Base-by-base conservation (phyloP, 2,797 vertebrate genomes). In the Salarias fasciatus region DNA sequence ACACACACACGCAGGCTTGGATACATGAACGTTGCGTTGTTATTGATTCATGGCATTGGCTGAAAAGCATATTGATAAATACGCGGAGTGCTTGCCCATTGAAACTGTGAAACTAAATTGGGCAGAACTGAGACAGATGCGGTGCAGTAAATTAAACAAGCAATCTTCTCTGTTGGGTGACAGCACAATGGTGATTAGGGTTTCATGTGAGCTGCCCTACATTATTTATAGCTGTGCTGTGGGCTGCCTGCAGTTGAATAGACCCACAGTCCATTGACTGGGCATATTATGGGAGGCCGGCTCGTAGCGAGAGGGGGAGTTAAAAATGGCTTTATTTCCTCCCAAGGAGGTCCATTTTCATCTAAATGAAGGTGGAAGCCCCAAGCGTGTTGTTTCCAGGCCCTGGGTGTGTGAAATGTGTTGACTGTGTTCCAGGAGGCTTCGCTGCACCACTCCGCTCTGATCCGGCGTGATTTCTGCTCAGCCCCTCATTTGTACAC, bases 211-310 rank as follows among this genome's bases (percentile, higher is more conserved):
- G 79, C 83, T 78, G 86, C 88, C 88, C 86, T 88, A 81, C 88
- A 85, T 92, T 91, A 93, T 92, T 92, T 92, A 92, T 92, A 82
- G 84, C 83, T 57, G 57, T 74, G 83, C 87, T 85, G 82, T 86
- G 83, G 83, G 84, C 86, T 79, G 88, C 88, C 87, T 82, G 84
- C 83, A 88, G 87, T 90, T 88, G 89, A 92, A 91, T 89, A 90
- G 90, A 89, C 86, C 84, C 86, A 91, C 91, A 91, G 90, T 91
- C 90, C 90, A 92, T 93, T 92, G 90, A 93, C 89, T 86, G 85
- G 85, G 83, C 83, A 88, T 87, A 89, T 91, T 92, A 92, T 83
- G 50, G 85, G 75, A 85, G 86, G 78, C 77, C 58, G 72, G 61
- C 67, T 83, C 57, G 60, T 73, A 83, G 80, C 18, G 61, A 76